Evolutionary conservation across 92 coral and sea anemone genomes (phyloP), one percentile per base, ranked within the genome.

Genomic region (Epizoanthus stellaris): DNA sequence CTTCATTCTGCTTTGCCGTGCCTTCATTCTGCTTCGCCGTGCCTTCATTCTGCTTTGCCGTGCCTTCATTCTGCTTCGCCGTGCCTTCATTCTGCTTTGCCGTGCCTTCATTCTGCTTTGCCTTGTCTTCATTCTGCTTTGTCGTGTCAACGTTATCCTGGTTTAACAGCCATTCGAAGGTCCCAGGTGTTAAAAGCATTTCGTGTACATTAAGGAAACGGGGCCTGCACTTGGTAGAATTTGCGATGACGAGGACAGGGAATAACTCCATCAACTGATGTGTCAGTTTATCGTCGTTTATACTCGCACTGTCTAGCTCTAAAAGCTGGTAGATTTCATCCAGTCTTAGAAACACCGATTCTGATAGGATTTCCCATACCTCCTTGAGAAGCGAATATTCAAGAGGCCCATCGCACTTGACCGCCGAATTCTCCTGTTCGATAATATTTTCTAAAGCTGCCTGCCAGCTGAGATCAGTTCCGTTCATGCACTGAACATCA

Each of bases 391-490:
- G 45, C 56, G 77, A 65, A 45, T 81, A 67, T 16, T 80, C 64
- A 67, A 81, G 86, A 39, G 86, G 77, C 59, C 76, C 86, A 8
- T 59, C 73, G 52, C 83, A 45, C 70, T 67, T 81, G 57, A 70
- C 66, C 57, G 75, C 86, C 47, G 77, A 40, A 53, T 81, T 81
- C 67, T 43, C 77, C 49, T 81, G 73, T 67, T 67, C 73, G 38
- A 81, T 68, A 81, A 76, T 76, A 56, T 76, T 76, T 19, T 56
- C 45, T 14, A 76, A 4, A 30, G 81, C 67, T 19, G 34, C 75
- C 75, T 70, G 57, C 83, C 70, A 60, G 14, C 70, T 60, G 13
- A 77, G 40, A 77, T 60, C 83, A 3, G 47, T 61, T 79, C 84
- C 72, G 72, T 79, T 79, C 72, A 61, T 43, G 71, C 84, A 62